A percentile compares a stretch with the other conserved stretches of the same genome.
phyloP scores from a whole-genome alignment of 2,113 vertebrate species.

The Tyrannus savana region DNA sequence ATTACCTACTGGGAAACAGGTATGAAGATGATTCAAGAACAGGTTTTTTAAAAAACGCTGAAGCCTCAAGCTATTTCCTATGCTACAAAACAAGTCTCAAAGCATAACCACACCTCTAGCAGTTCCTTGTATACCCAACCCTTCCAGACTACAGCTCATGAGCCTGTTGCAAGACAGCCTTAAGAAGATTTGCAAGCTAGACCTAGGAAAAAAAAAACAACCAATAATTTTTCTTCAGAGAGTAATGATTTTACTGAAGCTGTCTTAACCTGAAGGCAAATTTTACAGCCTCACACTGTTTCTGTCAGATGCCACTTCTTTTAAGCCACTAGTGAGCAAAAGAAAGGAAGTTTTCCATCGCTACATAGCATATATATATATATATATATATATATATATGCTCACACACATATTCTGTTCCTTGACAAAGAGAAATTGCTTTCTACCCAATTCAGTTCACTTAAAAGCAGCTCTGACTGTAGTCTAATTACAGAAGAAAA shows the following conservation, averaged over 20 bases:
- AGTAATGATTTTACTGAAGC: neutral
- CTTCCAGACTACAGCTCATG: neutral
- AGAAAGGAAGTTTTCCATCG: neutral
- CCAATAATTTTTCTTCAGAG: neutral
- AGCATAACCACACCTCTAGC: neutral
- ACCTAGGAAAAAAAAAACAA: neutral
- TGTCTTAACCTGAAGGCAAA: neutral
- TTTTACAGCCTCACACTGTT: neutral
- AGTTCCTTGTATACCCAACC: neutral
- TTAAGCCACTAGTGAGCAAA: neutral
- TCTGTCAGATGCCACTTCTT: neutral
- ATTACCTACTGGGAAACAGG: constrained; percentile 40
- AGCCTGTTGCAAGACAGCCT: neutral
- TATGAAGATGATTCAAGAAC: constrained; percentile 52
- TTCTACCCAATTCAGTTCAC: neutral
- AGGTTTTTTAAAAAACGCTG: neutral
- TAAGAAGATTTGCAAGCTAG: constrained; percentile 1
- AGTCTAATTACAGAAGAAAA: neutral
- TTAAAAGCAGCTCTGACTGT: neutral
- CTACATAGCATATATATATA: neutral
- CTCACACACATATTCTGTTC: neutral
- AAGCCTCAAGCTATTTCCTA: constrained; percentile 52
- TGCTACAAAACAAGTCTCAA: constrained; percentile 34
- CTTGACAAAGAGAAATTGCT: neutral
- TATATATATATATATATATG: neutral